A percentile compares a stretch with the other conserved stretches of the same genome.
Evolutionary conservation across 2,113 vertebrate species (phyloP).

Genomic region (Eonycteris spelaea): DNA sequence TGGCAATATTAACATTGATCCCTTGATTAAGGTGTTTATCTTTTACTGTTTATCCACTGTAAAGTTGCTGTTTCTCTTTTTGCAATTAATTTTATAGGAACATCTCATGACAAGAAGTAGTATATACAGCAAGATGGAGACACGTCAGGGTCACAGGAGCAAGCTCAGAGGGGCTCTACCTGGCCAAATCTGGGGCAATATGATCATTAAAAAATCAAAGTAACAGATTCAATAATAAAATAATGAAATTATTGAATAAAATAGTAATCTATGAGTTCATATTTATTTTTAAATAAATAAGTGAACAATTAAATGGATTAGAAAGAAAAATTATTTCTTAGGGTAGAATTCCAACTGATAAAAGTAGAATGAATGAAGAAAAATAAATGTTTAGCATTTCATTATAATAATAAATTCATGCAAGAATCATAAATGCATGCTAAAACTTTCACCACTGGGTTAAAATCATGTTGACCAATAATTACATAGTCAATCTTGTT

Average conservation of each 20-base stretch:
- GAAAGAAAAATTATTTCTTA: background rate
- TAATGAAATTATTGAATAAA: background rate
- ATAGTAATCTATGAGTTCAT: background rate
- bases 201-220: background rate
- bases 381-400: conserved; percentile 20
- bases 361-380: background rate
- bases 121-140: background rate
- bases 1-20: background rate
- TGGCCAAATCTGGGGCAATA: background rate
- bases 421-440: background rate
- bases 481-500: background rate
- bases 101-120: background rate
- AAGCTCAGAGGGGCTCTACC: background rate
- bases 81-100: conserved; percentile 11
- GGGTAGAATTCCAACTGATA: background rate
- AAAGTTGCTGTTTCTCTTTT: background rate
- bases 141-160: background rate
- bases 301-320: background rate
- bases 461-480: conserved; percentile 21
- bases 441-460: background rate
- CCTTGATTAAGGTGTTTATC: background rate
- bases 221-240: background rate
- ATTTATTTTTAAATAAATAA: conserved; percentile 1
- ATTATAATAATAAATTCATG: background rate
- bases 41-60: background rate